Evolutionary conservation across 2,888 invertebrate genomes (phyloP).

Genomic region (Thyatira batis): DNA sequence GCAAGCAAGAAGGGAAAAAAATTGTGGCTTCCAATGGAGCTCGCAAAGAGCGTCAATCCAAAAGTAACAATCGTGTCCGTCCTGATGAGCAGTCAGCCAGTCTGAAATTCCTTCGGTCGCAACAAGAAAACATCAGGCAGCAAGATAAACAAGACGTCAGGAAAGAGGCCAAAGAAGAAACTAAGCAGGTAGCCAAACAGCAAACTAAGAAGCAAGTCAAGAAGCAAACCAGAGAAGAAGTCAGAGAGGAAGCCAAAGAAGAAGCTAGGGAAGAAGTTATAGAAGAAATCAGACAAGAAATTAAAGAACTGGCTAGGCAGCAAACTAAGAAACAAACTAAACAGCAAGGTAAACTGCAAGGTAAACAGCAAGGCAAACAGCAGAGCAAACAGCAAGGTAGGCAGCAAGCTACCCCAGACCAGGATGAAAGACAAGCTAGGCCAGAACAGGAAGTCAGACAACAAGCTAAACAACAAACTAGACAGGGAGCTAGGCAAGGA

Average conservation of each 20-base stretch:
- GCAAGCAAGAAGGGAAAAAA: constrained; percentile 2
- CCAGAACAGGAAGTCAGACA: not conserved
- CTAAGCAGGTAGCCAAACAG: not conserved
- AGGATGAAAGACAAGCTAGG: no score
- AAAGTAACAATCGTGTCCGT: not conserved
- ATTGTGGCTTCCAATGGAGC: not conserved
- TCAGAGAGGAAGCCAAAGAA: not conserved
- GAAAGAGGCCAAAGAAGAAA: not conserved
- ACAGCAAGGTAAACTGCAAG: not conserved
- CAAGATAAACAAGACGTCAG: constrained; percentile 4
- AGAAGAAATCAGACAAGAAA: not conserved
- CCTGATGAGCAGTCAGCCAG: not conserved
- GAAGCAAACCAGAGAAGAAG: not conserved
- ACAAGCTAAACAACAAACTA: not conserved
- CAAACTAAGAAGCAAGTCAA: not conserved
- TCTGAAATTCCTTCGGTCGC: not conserved
- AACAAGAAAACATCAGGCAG: not conserved
- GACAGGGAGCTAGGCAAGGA: not conserved
- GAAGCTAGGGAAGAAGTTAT: not conserved
- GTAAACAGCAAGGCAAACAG: not conserved
- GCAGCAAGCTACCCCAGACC: no score
- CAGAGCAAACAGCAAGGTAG: not conserved
- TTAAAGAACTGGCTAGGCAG: not conserved
- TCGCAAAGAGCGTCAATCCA: not conserved
- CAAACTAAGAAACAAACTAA: not conserved